phyloP scores from a whole-genome alignment of 2,797 vertebrate genomes.

The Etheostoma nigrum region DNA sequence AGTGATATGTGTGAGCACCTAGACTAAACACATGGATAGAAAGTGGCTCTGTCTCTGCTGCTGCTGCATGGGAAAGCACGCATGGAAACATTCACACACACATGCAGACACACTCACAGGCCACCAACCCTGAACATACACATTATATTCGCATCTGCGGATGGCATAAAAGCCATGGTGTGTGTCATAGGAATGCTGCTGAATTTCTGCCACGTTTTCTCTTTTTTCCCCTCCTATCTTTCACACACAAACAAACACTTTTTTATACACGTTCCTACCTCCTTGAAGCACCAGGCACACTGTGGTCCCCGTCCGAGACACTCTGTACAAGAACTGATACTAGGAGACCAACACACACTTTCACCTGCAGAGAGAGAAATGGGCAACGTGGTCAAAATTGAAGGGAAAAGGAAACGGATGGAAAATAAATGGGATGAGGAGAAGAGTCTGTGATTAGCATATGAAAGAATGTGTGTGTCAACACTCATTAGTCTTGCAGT shows the following conservation, averaged over 20 bases:
- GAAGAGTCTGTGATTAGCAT: slow-evolving; percentile 65
- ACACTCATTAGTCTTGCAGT: slow-evolving; percentile 61
- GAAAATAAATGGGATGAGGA: slow-evolving; percentile 10
- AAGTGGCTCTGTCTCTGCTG: slow-evolving; percentile 46
- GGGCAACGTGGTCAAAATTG: slow-evolving; percentile 6
- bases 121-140: slow-evolving; percentile 52
- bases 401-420: not conserved
- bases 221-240: slow-evolving; percentile 2
- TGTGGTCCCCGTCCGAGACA: slow-evolving; percentile 93
- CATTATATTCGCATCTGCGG: slow-evolving; percentile 72
- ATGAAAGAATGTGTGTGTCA: slow-evolving; percentile 65
- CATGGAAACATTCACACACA: slow-evolving; percentile 54
- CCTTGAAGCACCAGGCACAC: slow-evolving; percentile 96
- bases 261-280: slow-evolving; percentile 83
- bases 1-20: slow-evolving; percentile 40
- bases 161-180: slow-evolving; percentile 64
- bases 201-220: slow-evolving; percentile 37
- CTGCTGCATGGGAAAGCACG: slow-evolving; percentile 50
- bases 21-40: slow-evolving; percentile 70
- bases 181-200: slow-evolving; percentile 70
- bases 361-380: slow-evolving; percentile 82
- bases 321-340: slow-evolving; percentile 87
- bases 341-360: slow-evolving; percentile 87
- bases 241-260: slow-evolving; percentile 29
- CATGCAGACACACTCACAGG: slow-evolving; percentile 13